These are phyloP conservation scores for Ladona fulva DNA, from an alignment of 1,140 invertebrate species.

Conservation along the genomic window DNA sequence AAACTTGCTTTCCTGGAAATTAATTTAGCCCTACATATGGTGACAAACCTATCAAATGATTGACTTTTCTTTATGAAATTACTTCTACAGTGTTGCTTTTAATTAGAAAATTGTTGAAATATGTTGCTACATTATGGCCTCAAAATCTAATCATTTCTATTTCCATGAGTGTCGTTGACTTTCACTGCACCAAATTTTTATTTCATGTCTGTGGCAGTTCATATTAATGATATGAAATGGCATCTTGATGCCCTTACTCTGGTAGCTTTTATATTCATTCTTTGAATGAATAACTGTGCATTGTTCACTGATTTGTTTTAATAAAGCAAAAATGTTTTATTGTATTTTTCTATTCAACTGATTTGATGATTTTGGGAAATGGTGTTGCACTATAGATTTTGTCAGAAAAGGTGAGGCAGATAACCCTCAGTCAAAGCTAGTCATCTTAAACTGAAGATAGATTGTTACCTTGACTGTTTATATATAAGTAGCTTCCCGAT, in stretches of 20 bases:
- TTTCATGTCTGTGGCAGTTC: not conserved
- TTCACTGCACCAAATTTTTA: not conserved
- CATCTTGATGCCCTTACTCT: slow-evolving; percentile 2
- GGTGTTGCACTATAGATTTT: not conserved
- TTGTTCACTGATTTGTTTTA: not conserved
- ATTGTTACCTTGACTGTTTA: not conserved
- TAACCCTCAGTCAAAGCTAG: not conserved
- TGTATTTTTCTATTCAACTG: not conserved
- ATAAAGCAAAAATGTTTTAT: not conserved
- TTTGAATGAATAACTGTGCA: not conserved
- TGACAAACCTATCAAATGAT: not conserved
- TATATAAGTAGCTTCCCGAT: not conserved
- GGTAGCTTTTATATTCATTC: not conserved
- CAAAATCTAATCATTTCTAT: not conserved
- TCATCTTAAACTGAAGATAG: not conserved
- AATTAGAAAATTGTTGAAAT: not conserved
- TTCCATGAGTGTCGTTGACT: not conserved
- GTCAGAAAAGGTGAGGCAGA: not conserved
- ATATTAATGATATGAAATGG: not conserved
- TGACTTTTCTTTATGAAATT: not conserved
- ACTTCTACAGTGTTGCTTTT: not conserved
- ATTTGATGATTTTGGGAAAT: not conserved
- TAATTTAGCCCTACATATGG: too few species aligned
- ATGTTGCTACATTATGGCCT: not conserved
- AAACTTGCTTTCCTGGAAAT: too few species aligned